Evolutionary conservation across 1,140 invertebrate genomes (phyloP).

Genomic region (Listronotus oregonensis): DNA sequence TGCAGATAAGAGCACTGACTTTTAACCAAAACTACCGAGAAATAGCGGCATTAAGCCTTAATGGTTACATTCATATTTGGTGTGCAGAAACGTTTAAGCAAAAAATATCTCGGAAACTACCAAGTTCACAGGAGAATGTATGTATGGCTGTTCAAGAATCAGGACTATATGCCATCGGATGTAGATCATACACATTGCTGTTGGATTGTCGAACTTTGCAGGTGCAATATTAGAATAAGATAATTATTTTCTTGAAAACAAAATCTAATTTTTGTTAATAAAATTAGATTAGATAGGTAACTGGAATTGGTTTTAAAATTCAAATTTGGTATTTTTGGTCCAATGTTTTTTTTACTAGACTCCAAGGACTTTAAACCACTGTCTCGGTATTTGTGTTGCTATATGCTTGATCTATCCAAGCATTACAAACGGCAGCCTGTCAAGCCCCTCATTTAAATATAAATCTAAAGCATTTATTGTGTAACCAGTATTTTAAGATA

Average conservation of each 20-base stretch:
- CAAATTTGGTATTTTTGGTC: neutral
- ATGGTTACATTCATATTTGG: constrained; percentile 93
- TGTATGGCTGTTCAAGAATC: constrained; percentile 85
- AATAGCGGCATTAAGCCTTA: constrained; percentile 89
- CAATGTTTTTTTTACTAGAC: too few species aligned
- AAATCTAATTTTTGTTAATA: too few species aligned
- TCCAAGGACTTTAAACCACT: too few species aligned
- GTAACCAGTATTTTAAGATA: too few species aligned
- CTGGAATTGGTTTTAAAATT: neutral
- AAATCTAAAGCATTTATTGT: too few species aligned
- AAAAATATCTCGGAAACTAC: constrained; percentile 84
- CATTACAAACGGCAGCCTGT: too few species aligned
- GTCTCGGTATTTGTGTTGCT: too few species aligned
- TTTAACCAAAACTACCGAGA: constrained; percentile 87
- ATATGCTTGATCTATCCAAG: too few species aligned
- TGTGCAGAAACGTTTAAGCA: constrained; percentile 84
- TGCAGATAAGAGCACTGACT: constrained; percentile 82
- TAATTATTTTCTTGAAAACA: neutral
- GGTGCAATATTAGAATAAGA: too few species aligned
- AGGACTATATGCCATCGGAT: constrained; percentile 89
- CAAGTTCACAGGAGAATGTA: constrained; percentile 89
- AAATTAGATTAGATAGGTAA: neutral
- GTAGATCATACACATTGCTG: constrained; percentile 88
- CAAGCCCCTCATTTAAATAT: too few species aligned
- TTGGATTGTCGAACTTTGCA: constrained; percentile 87